phyloP scores from a whole-genome alignment of 2,797 vertebrate genomes.

The Capromys pilorides region DNA sequence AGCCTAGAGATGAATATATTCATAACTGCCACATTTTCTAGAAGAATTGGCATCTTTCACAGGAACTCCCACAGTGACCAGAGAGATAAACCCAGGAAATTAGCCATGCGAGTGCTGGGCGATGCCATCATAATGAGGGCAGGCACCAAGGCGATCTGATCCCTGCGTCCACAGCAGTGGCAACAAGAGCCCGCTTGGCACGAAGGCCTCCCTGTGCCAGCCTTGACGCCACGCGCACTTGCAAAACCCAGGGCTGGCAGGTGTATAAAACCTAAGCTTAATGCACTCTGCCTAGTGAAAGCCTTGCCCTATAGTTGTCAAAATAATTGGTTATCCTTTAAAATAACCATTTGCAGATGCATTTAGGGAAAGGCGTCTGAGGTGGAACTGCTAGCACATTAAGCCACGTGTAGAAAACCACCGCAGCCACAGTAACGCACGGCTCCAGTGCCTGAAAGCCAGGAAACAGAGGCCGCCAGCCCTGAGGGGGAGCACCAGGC shows the following conservation, averaged over 20 bases:
- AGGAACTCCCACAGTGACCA: slow-evolving; percentile 15
- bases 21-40: slow-evolving; percentile 58
- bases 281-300: slow-evolving; percentile 56
- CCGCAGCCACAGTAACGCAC: neutral
- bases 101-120: slow-evolving; percentile 15
- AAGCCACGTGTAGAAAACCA: slow-evolving; percentile 15
- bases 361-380: slow-evolving; percentile 70
- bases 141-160: slow-evolving; percentile 33
- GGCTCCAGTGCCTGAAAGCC: slow-evolving; percentile 48
- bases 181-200: slow-evolving; percentile 75
- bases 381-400: slow-evolving; percentile 56
- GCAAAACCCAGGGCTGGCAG: slow-evolving; percentile 59
- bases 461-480: slow-evolving; percentile 31
- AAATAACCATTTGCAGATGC: slow-evolving; percentile 72
- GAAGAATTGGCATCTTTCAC: slow-evolving; percentile 58
- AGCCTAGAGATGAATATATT: slow-evolving; percentile 39
- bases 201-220: slow-evolving; percentile 52
- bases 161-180: neutral
- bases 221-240: slow-evolving; percentile 50
- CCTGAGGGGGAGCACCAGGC: neutral
- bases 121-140: slow-evolving; percentile 50
- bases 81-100: slow-evolving; percentile 24
- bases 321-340: slow-evolving; percentile 71
- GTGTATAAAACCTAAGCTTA: slow-evolving; percentile 61
- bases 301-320: slow-evolving; percentile 73